These are phyloP conservation scores for Epinephelus moara DNA, from an alignment of 2,113 vertebrate species.

Conservation along the genomic window DNA sequence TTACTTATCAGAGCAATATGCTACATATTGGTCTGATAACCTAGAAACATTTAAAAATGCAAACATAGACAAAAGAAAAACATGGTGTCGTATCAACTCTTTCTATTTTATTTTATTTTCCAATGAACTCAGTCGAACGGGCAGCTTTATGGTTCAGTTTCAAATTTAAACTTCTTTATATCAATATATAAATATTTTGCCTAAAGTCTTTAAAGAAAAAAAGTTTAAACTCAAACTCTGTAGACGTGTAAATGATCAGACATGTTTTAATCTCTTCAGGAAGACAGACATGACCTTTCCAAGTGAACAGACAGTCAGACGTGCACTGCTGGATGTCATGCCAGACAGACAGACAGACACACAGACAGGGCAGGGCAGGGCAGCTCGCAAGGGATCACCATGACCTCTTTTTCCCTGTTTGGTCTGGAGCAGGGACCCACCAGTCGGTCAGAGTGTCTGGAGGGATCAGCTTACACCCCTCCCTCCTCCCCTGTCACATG, in stretches of 20 bases:
- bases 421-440: constrained; percentile 73
- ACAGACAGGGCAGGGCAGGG: constrained; percentile 35
- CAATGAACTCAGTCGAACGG: neutral
- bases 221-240: neutral
- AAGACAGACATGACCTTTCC: neutral
- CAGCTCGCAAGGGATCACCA: constrained; percentile 54
- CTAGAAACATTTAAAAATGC: neutral
- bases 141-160: neutral
- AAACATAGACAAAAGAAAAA: neutral
- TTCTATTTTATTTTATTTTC: neutral
- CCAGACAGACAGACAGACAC: constrained; percentile 10
- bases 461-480: constrained; percentile 75
- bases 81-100: neutral
- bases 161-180: neutral
- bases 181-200: neutral
- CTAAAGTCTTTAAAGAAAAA: neutral
- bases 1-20: neutral
- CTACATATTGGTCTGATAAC: neutral
- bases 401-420: constrained; percentile 81
- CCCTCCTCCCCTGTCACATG: neutral
- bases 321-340: too few relatives aligned
- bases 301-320: neutral
- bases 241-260: neutral
- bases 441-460: constrained; percentile 76
- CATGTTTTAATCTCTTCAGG: constrained; percentile 1